A percentile compares a stretch with the other conserved stretches of the same genome.
Conservation (phyloP, 2,888 invertebrate genomes). For the Stenoptilia bipunctidactyla region DNA sequence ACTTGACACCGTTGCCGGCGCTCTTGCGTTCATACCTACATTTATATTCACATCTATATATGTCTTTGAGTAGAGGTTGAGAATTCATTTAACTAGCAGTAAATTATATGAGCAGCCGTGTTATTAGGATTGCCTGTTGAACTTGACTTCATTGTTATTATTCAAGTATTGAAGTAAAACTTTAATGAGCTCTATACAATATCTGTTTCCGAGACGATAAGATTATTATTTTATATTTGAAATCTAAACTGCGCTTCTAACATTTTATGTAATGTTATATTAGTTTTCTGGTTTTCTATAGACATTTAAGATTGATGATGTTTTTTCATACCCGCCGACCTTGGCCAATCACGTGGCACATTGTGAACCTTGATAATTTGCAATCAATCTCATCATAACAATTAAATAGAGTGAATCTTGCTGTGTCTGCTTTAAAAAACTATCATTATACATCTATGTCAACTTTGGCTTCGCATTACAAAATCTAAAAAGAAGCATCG, state of each 20-base stretch:
- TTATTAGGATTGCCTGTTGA: constrained; percentile 46
- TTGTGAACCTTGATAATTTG: not conserved
- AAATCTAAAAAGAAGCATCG: too few relatives aligned
- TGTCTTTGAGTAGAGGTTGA: constrained; percentile 20
- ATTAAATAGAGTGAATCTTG: not conserved
- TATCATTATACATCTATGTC: too few relatives aligned
- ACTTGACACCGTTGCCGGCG: constrained; percentile 41
- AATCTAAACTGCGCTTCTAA: too few relatives aligned
- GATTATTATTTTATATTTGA: too few relatives aligned
- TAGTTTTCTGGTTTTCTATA: too few relatives aligned
- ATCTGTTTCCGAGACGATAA: not conserved
- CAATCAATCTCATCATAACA: too few relatives aligned
- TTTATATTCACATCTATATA: constrained; percentile 16
- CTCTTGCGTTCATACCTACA: constrained; percentile 19
- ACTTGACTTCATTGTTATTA: constrained; percentile 41
- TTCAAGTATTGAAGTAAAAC: constrained; percentile 14
- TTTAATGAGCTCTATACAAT: not conserved
- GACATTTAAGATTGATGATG: not conserved
- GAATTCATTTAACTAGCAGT: constrained; percentile 47
- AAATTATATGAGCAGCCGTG: constrained; percentile 39
- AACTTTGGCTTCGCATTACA: too few relatives aligned
- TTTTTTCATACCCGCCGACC: not conserved
- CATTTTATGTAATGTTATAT: too few relatives aligned
- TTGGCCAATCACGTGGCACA: not conserved
- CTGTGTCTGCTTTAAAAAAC: too few relatives aligned